Base-by-base conservation (phyloP, 2,113 vertebrate species). In the Epinephelus lanceolatus region DNA sequence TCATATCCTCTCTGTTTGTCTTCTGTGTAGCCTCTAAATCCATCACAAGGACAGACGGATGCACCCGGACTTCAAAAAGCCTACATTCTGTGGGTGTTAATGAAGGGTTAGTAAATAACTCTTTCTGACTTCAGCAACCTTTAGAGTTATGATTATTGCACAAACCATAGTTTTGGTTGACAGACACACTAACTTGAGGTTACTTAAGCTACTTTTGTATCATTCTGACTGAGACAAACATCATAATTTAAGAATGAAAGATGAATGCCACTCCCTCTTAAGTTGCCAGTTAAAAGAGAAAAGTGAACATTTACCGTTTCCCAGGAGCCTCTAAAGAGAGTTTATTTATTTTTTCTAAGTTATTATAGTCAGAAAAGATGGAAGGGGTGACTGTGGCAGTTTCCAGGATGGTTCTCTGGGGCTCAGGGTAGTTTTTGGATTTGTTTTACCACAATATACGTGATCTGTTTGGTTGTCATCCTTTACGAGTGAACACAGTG, bases 61-160 rank as follows among this genome's bases (percentile, higher is more conserved):
- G 89, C 91, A 90, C 92, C 88, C 90, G 92, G 90, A 93, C 92
- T 93, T 96, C 96, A 94, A 96, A 96, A 96, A 96, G 94, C 91
- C 96, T 96, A 71, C 96, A 96, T 91, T 97, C 97, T 93, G 96
- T 95, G 94, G 96, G 95, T 94, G 96, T 96, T 93, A 96, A 97
- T 94, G 96, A 97, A 94, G 96, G 97, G 98, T 98, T 96, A 96
- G 97, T 90, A 78, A 79, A 83, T 69, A 82, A 76, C 53, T 76
- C 73, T 71, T 21, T 19, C 57, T 52, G 77, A 47, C 66, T 74
- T 74, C 47, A 57, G 70, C 23, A 62, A 53, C 49, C 69, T 62
- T 87, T 27, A 76, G 27, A 71, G 53, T 80, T 63, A 70, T 78
- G 84, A 84, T 88, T 85, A 72, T 59, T 49, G 70, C 80, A 80